Percentiles rank a stretch among this genome's conserved stretches.
phyloP scores from a whole-genome alignment of 1,140 invertebrate species.

The Bombus breviceps region DNA sequence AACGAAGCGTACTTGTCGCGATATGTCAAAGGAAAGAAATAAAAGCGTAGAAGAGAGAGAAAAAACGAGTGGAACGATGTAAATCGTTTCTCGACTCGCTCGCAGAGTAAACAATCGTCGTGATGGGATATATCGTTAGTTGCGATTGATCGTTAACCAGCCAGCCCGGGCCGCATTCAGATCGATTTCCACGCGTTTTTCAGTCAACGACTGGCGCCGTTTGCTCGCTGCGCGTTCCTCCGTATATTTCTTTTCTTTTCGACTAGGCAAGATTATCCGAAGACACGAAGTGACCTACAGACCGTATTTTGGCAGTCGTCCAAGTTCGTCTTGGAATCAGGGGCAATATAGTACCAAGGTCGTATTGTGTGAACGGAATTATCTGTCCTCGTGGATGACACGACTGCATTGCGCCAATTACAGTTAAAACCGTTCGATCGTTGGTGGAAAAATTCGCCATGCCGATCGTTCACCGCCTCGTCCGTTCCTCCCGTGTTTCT shows the following conservation, averaged over 20 bases:
- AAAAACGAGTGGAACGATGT: no score
- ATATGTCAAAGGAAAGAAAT: constrained; percentile 15
- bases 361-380: constrained; percentile 77
- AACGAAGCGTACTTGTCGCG: constrained; percentile 34
- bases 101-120: neutral
- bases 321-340: constrained; percentile 80
- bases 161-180: neutral
- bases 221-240: neutral
- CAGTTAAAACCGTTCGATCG: constrained; percentile 64
- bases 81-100: constrained; percentile 2
- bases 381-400: constrained; percentile 77
- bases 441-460: constrained; percentile 21
- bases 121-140: neutral
- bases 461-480: neutral
- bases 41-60: neutral
- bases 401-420: constrained; percentile 79
- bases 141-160: neutral
- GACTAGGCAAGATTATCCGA: constrained; percentile 64
- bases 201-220: neutral
- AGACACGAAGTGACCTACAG: constrained; percentile 75
- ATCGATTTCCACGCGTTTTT: constrained; percentile 27
- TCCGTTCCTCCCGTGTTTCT: neutral
- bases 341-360: constrained; percentile 78
- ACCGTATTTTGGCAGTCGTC: constrained; percentile 75
- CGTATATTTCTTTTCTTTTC: constrained; percentile 47